Conservation (phyloP, 2,113 vertebrate species). For the Dipodomys spectabilis region DNA sequence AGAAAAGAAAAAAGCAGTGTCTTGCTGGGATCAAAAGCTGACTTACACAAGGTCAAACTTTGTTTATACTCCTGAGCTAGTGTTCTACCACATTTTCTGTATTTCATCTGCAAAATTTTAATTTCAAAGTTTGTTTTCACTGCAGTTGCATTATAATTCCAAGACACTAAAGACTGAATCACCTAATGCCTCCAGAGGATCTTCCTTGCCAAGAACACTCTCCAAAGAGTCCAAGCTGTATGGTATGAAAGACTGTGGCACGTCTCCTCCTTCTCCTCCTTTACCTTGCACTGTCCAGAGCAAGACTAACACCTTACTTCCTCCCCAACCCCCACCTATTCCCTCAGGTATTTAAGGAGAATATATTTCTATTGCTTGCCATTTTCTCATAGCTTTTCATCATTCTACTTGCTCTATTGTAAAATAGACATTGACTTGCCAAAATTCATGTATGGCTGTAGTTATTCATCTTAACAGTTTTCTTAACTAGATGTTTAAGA, state of each 20-base stretch:
- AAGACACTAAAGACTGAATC: slow-evolving; percentile 98
- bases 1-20: slow-evolving; percentile 23
- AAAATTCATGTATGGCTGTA: not conserved
- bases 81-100: not conserved
- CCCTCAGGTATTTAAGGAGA: slow-evolving; percentile 93
- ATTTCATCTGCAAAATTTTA: slow-evolving; percentile 25
- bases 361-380: slow-evolving; percentile 65
- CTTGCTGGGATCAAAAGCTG: not conserved
- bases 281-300: slow-evolving; percentile 89
- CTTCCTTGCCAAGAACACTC: slow-evolving; percentile 96
- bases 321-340: slow-evolving; percentile 96
- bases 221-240: slow-evolving; percentile 99
- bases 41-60: not conserved
- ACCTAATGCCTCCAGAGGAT: slow-evolving; percentile 95
- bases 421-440: not conserved
- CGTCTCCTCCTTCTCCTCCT: slow-evolving; percentile 88
- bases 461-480: not conserved
- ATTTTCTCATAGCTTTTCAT: slow-evolving; percentile 53
- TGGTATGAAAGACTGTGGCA: slow-evolving; percentile 96
- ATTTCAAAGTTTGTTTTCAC: slow-evolving; percentile 66
- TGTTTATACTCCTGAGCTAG: not conserved
- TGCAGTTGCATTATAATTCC: slow-evolving; percentile 98
- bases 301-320: slow-evolving; percentile 97
- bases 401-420: slow-evolving; percentile 71
- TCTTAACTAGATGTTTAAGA: slow-evolving; percentile 21